Evolutionary conservation across 2,888 invertebrate genomes (phyloP).

Genomic region (Hirudinaria manillensis): DNA sequence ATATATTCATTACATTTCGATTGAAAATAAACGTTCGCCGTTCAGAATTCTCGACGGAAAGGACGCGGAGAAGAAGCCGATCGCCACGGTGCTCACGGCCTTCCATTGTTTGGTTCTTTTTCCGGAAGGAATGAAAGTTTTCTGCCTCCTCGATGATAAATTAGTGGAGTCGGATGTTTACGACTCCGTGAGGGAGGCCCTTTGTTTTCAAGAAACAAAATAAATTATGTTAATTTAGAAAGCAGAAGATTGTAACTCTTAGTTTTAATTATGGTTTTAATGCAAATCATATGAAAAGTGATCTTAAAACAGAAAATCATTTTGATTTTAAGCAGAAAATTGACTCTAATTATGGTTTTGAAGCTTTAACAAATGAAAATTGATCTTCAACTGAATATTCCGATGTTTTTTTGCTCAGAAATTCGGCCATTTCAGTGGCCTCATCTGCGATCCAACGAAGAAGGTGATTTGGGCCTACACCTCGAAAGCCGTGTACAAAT

Average conservation of each 20-base stretch:
- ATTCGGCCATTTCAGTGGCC: slow-evolving; percentile 71
- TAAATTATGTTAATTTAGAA: too few relatives aligned
- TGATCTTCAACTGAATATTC: too few relatives aligned
- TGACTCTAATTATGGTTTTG: too few relatives aligned
- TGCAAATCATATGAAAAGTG: too few relatives aligned
- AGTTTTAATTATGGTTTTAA: too few relatives aligned
- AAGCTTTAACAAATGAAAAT: too few relatives aligned
- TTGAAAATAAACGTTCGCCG: too few relatives aligned
- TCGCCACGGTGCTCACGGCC: slow-evolving; percentile 76
- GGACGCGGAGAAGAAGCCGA: slow-evolving; percentile 52
- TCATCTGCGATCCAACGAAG: slow-evolving; percentile 72
- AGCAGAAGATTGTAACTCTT: too few relatives aligned
- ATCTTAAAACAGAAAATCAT: too few relatives aligned
- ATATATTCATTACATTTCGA: too few relatives aligned
- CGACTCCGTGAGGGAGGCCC: slow-evolving; percentile 16
- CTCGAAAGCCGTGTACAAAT: slow-evolving; percentile 75
- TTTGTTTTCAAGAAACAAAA: background rate
- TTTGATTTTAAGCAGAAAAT: too few relatives aligned
- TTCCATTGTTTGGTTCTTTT: slow-evolving; percentile 82
- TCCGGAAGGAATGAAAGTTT: slow-evolving; percentile 60
- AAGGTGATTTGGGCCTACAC: slow-evolving; percentile 78
- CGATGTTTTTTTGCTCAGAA: slow-evolving; percentile 42
- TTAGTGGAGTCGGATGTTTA: slow-evolving; percentile 1
- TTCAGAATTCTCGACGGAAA: background rate
- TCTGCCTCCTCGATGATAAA: slow-evolving; percentile 21